Base-by-base conservation (phyloP, 1,140 invertebrate genomes). In the Drosophila rufa region DNA sequence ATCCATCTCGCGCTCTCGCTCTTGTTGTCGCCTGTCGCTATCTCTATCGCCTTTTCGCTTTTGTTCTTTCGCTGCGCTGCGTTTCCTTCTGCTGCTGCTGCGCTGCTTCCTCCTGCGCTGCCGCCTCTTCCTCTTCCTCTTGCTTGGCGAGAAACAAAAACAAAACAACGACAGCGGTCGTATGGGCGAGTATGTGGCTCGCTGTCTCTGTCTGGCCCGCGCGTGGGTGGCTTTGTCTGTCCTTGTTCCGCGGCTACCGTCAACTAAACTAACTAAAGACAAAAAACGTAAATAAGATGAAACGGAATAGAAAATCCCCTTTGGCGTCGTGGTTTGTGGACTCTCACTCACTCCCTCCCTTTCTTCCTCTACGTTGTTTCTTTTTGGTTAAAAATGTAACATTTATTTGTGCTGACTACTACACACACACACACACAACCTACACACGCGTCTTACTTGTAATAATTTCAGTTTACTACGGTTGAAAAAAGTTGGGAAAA, bases 1-100 rank as follows among this genome's bases (percentile, higher is more conserved):
- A 81, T 92, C 91, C 91, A 92, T 92, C 55, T 68, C 50, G 55
- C 27, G 22, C n/a, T 58, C 25, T 42, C 19, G 36, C 27, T 45
- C 19, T 59, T 15, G 33, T 19, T 46, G n/a, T 36, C 45, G 27
- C 30, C 47, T 64, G n/a, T 65, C 30, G 33, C 17, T 74, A 53
- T 11, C 22, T 43, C 9, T 66, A 25, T 45, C 50, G 7, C 12
- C 8, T 14, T 30, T 50, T 36, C 0, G 15, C 12, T 27, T 22
- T 36, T 27, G 11, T 25, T 53, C 8, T 33, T 50, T 33, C 19
- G 30, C 19, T 50, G 30, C 33, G 59, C 7, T 36, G 30, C 11
- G 30, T 33, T 19, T 61, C 17, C 59, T 51, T 36, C 6, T 38
- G 46, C 30, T 51, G 48, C 50, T 53, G 46, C 30, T 14, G 30